These are phyloP conservation scores for Apistogramma diplotaenia DNA, from an alignment of 2,113 vertebrate species.

Conservation along the genomic window DNA sequence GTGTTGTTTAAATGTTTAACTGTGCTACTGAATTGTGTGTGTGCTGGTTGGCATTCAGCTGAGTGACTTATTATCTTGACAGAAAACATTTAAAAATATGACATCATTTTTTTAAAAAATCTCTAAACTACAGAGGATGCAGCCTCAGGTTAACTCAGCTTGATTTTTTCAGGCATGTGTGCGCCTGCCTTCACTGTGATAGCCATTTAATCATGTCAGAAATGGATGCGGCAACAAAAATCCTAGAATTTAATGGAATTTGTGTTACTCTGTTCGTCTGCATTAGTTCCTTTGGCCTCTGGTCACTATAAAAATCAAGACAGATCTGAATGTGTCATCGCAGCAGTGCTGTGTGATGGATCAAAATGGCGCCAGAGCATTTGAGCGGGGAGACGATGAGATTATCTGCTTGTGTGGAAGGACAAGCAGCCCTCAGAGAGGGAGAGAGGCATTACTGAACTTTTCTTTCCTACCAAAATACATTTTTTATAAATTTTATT, in stretches of 20 bases:
- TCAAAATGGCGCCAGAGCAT: constrained; percentile 68
- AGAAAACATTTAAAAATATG: not conserved
- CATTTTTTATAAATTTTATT: fast-evolving
- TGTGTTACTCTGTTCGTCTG: not conserved
- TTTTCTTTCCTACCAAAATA: not conserved
- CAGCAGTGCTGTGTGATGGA: constrained; percentile 46
- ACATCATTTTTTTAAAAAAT: not conserved
- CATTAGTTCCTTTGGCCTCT: not conserved
- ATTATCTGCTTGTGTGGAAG: constrained; percentile 64
- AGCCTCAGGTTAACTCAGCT: constrained; percentile 2
- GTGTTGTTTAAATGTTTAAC: not conserved
- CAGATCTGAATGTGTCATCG: constrained; percentile 36
- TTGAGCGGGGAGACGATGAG: constrained; percentile 48
- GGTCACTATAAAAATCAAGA: constrained; percentile 28
- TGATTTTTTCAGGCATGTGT: not conserved
- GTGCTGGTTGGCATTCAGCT: not conserved
- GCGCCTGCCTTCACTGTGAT: not conserved
- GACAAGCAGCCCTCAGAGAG: constrained; percentile 28
- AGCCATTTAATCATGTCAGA: not conserved
- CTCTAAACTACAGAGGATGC: not conserved
- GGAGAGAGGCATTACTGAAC: not conserved
- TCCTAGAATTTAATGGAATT: not conserved
- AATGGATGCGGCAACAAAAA: not conserved
- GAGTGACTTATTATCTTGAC: not conserved
- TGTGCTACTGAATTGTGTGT: not conserved